phyloP scores from a whole-genome alignment of 2,888 invertebrate species.

The Dolichomitus sp. region DNA sequence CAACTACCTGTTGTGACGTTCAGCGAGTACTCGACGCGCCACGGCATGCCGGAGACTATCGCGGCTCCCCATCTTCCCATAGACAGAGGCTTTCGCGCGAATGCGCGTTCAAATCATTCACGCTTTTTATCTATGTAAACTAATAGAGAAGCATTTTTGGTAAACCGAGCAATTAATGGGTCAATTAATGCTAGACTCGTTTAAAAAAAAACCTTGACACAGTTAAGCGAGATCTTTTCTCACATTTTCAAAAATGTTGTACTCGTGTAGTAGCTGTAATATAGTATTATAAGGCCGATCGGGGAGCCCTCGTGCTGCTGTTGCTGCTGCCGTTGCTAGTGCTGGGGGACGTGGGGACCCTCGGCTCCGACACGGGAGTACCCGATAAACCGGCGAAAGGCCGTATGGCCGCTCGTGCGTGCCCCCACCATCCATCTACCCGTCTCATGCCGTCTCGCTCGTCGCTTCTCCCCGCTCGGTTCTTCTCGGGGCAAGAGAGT shows the following conservation, averaged over 20 bases:
- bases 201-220: neutral
- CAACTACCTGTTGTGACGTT: conserved; percentile 85
- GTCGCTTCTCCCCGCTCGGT: conserved; percentile 60
- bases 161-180: neutral
- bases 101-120: conserved; percentile 33
- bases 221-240: neutral
- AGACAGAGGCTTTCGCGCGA: conserved; percentile 24
- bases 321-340: conserved; percentile 37
- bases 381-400: conserved; percentile 74
- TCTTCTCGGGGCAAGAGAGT: conserved; percentile 63
- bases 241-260: conserved; percentile 5
- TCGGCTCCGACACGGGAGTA: conserved; percentile 57
- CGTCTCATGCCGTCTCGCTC: conserved; percentile 48
- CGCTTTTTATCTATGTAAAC: neutral
- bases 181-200: conserved; percentile 42
- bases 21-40: conserved; percentile 72
- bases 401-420: conserved; percentile 69
- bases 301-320: conserved; percentile 55
- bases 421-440: conserved; percentile 52
- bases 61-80: neutral
- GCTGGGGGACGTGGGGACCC: conserved; percentile 49
- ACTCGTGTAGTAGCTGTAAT: conserved; percentile 24
- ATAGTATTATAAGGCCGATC: conserved; percentile 32
- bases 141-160: neutral
- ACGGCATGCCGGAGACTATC: conserved; percentile 65